A percentile compares a stretch with the other conserved stretches of the same genome.
These are phyloP conservation scores for Amphibalanus amphitrite DNA, from an alignment of 1,140 invertebrate genomes.

Conservation along the genomic window DNA sequence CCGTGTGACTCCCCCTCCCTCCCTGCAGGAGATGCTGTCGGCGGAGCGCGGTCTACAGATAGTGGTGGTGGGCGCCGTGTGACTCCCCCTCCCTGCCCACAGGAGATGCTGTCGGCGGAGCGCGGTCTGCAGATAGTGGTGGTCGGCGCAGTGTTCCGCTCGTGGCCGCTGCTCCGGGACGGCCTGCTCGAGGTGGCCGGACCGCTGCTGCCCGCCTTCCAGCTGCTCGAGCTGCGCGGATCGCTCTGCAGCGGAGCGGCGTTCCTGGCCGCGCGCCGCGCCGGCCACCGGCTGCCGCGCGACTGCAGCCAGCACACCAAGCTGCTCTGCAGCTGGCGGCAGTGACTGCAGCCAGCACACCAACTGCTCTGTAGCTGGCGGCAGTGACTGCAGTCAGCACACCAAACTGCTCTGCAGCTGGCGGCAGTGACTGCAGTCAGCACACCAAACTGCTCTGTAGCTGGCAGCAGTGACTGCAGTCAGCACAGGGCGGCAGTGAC, in stretches of 20 bases:
- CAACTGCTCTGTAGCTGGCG: too few species aligned
- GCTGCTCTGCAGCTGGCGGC: background rate
- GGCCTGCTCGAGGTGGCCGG: background rate
- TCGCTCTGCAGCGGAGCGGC: background rate
- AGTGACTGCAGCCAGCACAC: too few species aligned
- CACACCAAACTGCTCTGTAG: too few species aligned
- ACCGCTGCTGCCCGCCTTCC: background rate
- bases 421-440: too few species aligned
- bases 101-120: background rate
- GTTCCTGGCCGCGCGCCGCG: background rate
- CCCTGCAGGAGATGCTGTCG: background rate
- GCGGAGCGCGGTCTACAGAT: background rate
- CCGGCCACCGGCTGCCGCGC: background rate
- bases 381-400: too few species aligned
- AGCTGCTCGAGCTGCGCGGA: background rate
- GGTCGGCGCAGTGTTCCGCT: background rate
- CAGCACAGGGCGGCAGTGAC: background rate
- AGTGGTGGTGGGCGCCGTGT: background rate
- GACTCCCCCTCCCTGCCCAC: background rate
- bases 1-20: background rate
- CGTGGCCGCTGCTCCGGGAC: background rate
- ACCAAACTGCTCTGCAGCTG: too few species aligned
- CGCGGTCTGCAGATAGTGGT: background rate
- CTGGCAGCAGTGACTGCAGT: too few species aligned
- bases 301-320: background rate